A percentile compares a stretch with the other conserved stretches of the same genome.
phyloP scores from a whole-genome alignment of 1,140 invertebrate species.

The Pectinophora gossypiella region DNA sequence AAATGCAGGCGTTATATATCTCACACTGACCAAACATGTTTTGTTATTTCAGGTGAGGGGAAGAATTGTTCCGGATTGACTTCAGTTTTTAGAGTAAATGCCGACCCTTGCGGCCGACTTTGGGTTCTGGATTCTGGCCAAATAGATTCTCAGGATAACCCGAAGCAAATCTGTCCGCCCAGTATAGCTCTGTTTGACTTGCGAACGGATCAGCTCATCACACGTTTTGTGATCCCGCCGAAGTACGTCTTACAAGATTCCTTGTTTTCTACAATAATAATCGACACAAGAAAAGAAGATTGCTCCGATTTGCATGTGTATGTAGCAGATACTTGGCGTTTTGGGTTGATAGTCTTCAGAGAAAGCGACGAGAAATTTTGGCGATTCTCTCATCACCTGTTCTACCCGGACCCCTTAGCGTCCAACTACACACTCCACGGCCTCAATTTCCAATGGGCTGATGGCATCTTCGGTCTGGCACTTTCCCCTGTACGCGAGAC shows the following conservation, averaged over 20 bases:
- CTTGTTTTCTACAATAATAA: slow-evolving; percentile 83
- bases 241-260: slow-evolving; percentile 83
- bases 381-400: slow-evolving; percentile 83
- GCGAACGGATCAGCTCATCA: slow-evolving; percentile 77
- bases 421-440: slow-evolving; percentile 82
- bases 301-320: slow-evolving; percentile 83
- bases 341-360: slow-evolving; percentile 82
- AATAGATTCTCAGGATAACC: slow-evolving; percentile 69
- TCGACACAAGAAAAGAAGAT: slow-evolving; percentile 79
- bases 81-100: slow-evolving; percentile 85
- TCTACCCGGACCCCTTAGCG: slow-evolving; percentile 85
- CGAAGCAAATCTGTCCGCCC: slow-evolving; percentile 83
- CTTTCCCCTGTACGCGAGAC: slow-evolving; percentile 77
- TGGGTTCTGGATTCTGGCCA: slow-evolving; percentile 88
- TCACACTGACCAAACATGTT: background rate
- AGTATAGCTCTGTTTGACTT: slow-evolving; percentile 86
- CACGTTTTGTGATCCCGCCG: slow-evolving; percentile 79
- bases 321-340: slow-evolving; percentile 85
- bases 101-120: slow-evolving; percentile 81
- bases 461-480: slow-evolving; percentile 87
- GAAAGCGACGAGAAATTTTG: slow-evolving; percentile 81
- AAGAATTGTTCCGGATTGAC: slow-evolving; percentile 80
- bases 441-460: slow-evolving; percentile 86
- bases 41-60: slow-evolving; percentile 36
- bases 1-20: too few relatives aligned